A percentile compares a stretch with the other conserved stretches of the same genome.
Conservation (phyloP, 2,113 vertebrate genomes). For the Paedocypris sp. region DNA sequence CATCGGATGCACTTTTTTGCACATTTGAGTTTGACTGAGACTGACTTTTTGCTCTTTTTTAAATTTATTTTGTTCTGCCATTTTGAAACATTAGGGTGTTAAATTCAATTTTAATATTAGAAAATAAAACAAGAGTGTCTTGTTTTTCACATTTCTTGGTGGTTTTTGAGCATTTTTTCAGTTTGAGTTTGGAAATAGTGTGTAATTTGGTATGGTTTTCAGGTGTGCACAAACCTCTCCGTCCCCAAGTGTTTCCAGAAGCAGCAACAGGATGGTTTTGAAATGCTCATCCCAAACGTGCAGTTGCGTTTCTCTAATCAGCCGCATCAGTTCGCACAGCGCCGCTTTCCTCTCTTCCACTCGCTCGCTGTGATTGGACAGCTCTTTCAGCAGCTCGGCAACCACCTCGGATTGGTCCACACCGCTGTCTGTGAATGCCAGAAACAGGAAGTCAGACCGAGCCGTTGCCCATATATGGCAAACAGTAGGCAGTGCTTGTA, state of each 20-base stretch:
- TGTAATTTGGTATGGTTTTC: too few species aligned
- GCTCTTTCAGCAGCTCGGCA: conserved; percentile 82
- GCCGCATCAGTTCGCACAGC: conserved; percentile 79
- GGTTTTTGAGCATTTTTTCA: too few species aligned
- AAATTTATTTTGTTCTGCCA: too few species aligned
- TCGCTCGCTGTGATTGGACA: conserved; percentile 90
- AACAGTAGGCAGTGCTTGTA: not conserved
- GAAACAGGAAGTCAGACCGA: not conserved
- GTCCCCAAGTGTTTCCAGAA: conserved; percentile 90
- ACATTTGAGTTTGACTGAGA: too few species aligned
- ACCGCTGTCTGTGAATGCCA: conserved; percentile 63
- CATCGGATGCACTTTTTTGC: too few species aligned
- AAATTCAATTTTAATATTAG: too few species aligned
- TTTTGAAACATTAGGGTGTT: too few species aligned
- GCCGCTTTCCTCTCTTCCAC: conserved; percentile 86
- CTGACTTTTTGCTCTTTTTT: too few species aligned
- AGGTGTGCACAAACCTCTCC: conserved; percentile 68
- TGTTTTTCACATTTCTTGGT: not conserved
- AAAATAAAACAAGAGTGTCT: not conserved
- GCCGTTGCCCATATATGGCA: not conserved
- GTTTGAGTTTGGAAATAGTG: too few species aligned
- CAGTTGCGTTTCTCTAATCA: conserved; percentile 82
- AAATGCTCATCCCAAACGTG: conserved; percentile 95
- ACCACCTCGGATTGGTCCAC: conserved; percentile 87
- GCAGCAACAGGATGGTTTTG: conserved; percentile 86